A percentile compares a stretch with the other conserved stretches of the same genome.
Evolutionary conservation across 2,113 vertebrate species (phyloP).

Genomic region (Ornithorhynchus anatinus): DNA sequence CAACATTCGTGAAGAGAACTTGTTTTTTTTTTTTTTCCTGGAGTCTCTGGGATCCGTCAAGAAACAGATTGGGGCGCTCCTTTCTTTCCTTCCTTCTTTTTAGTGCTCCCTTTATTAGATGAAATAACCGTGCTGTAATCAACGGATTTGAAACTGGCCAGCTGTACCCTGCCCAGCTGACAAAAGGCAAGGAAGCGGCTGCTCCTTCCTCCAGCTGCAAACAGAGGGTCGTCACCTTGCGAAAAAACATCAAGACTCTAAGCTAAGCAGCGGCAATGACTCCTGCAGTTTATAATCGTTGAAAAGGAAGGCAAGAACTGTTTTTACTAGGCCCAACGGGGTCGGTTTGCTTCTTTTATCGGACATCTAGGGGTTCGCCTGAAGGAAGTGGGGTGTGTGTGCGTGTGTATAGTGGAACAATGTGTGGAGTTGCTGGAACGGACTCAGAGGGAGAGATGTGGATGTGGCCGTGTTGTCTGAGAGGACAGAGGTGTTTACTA

Average conservation of each 20-base stretch:
- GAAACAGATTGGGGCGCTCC: neutral
- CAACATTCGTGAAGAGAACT: neutral
- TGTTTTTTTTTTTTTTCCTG: neutral
- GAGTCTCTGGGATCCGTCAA: neutral
- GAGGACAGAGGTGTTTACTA: neutral
- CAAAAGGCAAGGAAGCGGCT: neutral
- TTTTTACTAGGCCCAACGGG: slow-evolving; percentile 11
- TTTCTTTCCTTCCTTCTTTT: neutral
- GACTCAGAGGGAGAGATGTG: neutral
- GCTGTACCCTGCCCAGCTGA: neutral
- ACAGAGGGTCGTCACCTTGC: neutral
- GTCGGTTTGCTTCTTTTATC: neutral
- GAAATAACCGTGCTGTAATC: neutral
- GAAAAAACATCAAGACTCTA: neutral
- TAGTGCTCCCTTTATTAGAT: neutral
- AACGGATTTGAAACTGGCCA: neutral
- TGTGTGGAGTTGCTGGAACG: neutral
- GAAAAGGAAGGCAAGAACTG: neutral
- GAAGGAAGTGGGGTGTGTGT: neutral
- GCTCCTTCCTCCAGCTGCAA: neutral
- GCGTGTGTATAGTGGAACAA: neutral
- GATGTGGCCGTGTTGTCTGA: neutral
- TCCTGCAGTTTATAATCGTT: neutral
- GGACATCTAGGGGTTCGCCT: neutral
- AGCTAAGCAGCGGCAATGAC: neutral